phyloP scores from a whole-genome alignment of 2,888 invertebrate genomes.

The Heliconius sara region DNA sequence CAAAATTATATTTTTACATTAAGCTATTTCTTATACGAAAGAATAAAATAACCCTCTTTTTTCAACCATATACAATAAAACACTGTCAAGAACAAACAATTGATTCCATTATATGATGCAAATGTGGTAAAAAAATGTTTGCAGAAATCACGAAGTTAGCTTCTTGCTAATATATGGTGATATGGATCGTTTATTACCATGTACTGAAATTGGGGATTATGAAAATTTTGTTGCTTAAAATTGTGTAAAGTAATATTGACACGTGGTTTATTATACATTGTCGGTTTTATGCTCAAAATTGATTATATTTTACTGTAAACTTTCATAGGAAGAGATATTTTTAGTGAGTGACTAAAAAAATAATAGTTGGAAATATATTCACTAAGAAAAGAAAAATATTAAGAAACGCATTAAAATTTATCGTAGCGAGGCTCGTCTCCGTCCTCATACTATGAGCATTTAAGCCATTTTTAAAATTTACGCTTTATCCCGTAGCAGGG shows the following conservation, averaged over 20 bases:
- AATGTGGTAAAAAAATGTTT: not conserved
- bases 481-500: too few species aligned
- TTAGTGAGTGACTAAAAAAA: too few species aligned
- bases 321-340: too few species aligned
- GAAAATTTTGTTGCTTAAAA: not conserved
- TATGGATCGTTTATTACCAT: not conserved
- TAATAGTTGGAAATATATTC: too few species aligned
- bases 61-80: not conserved
- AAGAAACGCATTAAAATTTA: too few species aligned
- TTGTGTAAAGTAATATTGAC: not conserved
- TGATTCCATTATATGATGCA: slow-evolving; percentile 8
- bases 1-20: too few species aligned
- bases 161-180: not conserved
- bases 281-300: too few species aligned
- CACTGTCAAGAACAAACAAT: not conserved
- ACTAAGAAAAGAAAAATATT: too few species aligned
- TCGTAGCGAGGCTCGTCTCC: too few species aligned
- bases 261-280: not conserved
- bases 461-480: too few species aligned
- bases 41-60: not conserved
- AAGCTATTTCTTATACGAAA: not conserved
- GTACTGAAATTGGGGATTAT: not conserved
- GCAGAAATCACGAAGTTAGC: not conserved
- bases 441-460: too few species aligned
- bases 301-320: too few species aligned